Evolutionary conservation across 2,888 invertebrate genomes (phyloP).

Genomic region (Pemphredon lugubris): DNA sequence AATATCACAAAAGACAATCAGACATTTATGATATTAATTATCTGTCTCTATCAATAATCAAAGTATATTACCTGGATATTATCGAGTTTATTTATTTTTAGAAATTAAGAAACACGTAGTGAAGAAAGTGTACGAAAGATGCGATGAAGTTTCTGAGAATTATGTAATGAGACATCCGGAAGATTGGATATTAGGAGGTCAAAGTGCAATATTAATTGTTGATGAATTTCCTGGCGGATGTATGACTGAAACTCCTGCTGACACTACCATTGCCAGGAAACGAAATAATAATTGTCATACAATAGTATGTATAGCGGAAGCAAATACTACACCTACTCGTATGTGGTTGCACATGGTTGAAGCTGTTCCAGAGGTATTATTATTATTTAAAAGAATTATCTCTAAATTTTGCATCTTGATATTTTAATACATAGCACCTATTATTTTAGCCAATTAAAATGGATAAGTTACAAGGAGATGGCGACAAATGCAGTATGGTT

Average conservation of each 20-base stretch:
- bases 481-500: constrained; percentile 72
- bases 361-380: constrained; percentile 70
- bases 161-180: constrained; percentile 81
- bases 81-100: constrained; percentile 64
- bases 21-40: neutral
- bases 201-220: constrained; percentile 84
- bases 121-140: constrained; percentile 83
- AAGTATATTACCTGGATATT: neutral
- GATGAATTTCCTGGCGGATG: constrained; percentile 86
- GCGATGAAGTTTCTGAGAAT: constrained; percentile 82
- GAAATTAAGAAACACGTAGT: constrained; percentile 84
- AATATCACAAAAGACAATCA: neutral
- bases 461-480: constrained; percentile 62
- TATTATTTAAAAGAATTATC: neutral
- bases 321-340: constrained; percentile 80
- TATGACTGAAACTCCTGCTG: constrained; percentile 83
- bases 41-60: neutral
- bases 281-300: constrained; percentile 83
- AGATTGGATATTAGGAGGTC: constrained; percentile 84
- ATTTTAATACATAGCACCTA: constrained; percentile 3
- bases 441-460: constrained; percentile 64
- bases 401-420: neutral
- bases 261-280: constrained; percentile 81
- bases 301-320: constrained; percentile 86
- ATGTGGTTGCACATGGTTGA: constrained; percentile 81